Base-by-base conservation (phyloP, 2,113 vertebrate species). In the Brachirus orientalis region DNA sequence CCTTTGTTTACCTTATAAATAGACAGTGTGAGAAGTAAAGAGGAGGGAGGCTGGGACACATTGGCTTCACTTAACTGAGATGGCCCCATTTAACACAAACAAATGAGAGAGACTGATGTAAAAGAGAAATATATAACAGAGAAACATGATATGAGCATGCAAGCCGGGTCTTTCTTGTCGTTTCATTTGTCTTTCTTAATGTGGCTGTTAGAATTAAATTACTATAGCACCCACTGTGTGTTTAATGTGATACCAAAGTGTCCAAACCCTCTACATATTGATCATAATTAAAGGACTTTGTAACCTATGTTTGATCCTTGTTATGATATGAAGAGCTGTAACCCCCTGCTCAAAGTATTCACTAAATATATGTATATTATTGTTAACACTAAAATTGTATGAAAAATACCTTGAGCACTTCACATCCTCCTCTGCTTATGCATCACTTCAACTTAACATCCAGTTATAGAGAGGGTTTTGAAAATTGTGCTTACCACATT, bases 1-100 rank as follows among this genome's bases (percentile, higher is more conserved):
- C 69, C 60, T 66, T 74, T 56, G 14, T 81, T 87, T 83, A 88
- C 47, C 75, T 79, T 80, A 68, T 38, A 80, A 83, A 79, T 63
- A 66, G 54, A 57, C 63, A 58, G 69, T 68, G 44, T 28, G 62
- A 46, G 65, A 35, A 13, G 12, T 46, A 20, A 33, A 36, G 6
- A 55, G 19, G 35, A 18, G 10, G 33, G 10, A 19, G 17, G 12
- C 37, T 36, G 41, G 6, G 4, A 36, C 11, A 4, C 10, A 3
- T 11, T 11, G 40, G 10, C 10, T 2, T 28, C 28, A 28, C 28
- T 28, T 28, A 3, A 28, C 28, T 28, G 28, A 28, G 6, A 28
- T 28, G 28, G 8, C 10, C 2, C 46, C 5, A 70, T 81, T 65
- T 81, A 72, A 70, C 68, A 64, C 53, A 65, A 14, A 61, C 40